Evolutionary conservation across 2,113 vertebrate genomes (phyloP).

Genomic region (Leptobrachium ailaonicum): DNA sequence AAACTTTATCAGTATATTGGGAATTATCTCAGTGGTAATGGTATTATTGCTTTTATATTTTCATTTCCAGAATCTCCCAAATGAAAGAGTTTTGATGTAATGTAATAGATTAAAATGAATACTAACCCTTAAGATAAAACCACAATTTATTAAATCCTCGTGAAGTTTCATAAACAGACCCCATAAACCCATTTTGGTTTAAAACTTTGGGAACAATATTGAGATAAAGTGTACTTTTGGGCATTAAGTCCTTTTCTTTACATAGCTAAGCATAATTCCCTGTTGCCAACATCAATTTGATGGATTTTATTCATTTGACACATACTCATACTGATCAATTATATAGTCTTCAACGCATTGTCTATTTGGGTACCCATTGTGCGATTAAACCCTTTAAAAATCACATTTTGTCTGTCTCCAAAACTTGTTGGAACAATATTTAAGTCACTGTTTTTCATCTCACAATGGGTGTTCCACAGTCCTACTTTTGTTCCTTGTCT

Average conservation of each 20-base stretch:
- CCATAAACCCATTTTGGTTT: neutral
- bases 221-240: neutral
- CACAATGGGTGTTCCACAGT: conserved; percentile 15
- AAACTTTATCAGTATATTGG: neutral
- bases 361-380: neutral
- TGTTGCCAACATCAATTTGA: neutral
- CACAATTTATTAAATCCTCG: neutral
- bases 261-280: conserved; percentile 3
- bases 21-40: neutral
- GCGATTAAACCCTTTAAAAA: neutral
- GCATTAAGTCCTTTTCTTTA: conserved; percentile 1
- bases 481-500: conserved; percentile 6
- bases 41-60: neutral
- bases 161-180: neutral
- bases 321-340: neutral
- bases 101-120: neutral
- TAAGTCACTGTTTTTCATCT: neutral
- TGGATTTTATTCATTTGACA: conserved; percentile 21
- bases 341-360: conserved; percentile 6
- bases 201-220: neutral
- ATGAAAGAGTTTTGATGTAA: conserved; percentile 2
- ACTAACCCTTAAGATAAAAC: neutral
- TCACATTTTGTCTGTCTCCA: neutral
- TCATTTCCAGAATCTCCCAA: neutral
- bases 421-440: neutral